A percentile compares a stretch with the other conserved stretches of the same genome.
Evolutionary conservation across 2,797 vertebrate species (phyloP).

Genomic region (Pogonophryne albipinna): DNA sequence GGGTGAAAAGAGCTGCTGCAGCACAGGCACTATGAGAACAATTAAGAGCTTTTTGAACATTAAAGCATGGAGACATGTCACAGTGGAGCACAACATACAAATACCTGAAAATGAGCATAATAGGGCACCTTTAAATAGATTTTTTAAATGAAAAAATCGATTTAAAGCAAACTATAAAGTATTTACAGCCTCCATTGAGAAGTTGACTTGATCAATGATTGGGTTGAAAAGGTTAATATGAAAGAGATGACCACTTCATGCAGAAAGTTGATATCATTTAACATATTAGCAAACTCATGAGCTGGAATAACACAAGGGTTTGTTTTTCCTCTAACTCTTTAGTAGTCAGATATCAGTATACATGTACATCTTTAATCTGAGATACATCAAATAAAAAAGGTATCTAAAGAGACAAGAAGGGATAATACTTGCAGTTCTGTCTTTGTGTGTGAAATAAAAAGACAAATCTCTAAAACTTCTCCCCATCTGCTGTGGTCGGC

Average conservation of each 20-base stretch:
- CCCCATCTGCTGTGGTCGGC: conserved; percentile 12
- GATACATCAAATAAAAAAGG: background rate
- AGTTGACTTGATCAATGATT: background rate
- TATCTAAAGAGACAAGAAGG: background rate
- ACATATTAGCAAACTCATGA: conserved; percentile 8
- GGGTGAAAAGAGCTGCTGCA: no score
- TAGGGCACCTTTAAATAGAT: no score
- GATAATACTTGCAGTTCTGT: background rate
- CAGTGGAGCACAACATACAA: no score
- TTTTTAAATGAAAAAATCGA: no score
- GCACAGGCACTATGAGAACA: no score
- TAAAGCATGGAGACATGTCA: no score
- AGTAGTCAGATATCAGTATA: background rate
- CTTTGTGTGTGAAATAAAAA: background rate
- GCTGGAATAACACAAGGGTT: background rate
- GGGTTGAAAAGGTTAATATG: conserved; percentile 17
- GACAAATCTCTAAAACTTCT: conserved; percentile 5
- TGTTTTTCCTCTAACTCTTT: background rate
- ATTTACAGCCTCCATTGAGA: no score
- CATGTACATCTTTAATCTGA: background rate
- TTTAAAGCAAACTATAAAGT: no score
- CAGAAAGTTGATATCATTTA: background rate
- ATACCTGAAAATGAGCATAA: no score
- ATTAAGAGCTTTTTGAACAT: no score
- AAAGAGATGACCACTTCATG: background rate